Base-by-base conservation (phyloP, 1,140 invertebrate genomes). In the Dysdera silvatica region DNA sequence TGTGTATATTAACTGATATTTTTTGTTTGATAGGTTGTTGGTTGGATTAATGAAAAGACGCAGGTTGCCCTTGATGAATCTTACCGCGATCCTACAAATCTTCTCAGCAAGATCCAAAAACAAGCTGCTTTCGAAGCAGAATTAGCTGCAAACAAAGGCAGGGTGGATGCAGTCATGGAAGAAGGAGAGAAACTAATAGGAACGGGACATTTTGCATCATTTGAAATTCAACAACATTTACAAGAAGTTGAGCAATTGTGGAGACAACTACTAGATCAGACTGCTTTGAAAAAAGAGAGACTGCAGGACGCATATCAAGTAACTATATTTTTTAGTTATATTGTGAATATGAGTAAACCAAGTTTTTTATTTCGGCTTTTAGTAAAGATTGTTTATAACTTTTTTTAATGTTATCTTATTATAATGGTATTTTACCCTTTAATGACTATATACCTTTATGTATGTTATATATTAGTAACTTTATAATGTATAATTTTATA, bases 31-130 rank as follows among this genome's bases (percentile, higher is more conserved):
- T 63, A 75, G 74, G 77, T 91, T 57, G 84, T 91, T 69, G 85
- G 87, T 23, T 97, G 93, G 92, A 82, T 98, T 59, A 84, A 88
- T 67, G 89, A 95, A 71, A 96, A 96, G 76, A 82, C 95, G 69
- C 91, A 96, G 75, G 84, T 93, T 10, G 93, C 92, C 0, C 82
- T 82, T 45, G 93, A 96, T 75, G 94, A 97, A 74, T 90, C 84
- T 71, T 97, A 96, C 76, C 80, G 91, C 49, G 92, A 97, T 71
- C 84, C 89, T 0, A 92, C 87, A 2, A 97, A 97, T 77, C 79
- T 98, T 23, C 88, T 95, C 71, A 92, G 89, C 71, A 98, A 98
- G 78, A 95, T 97, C 52, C 93, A 98, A 75, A 95, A 95, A 74
- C 95, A 98, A 72, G 83, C 88, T 1, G 91, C 92, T 1, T 98